These are phyloP conservation scores for Sarcophaga variegata DNA, from an alignment of 2,888 invertebrate genomes.

Conservation along the genomic window DNA sequence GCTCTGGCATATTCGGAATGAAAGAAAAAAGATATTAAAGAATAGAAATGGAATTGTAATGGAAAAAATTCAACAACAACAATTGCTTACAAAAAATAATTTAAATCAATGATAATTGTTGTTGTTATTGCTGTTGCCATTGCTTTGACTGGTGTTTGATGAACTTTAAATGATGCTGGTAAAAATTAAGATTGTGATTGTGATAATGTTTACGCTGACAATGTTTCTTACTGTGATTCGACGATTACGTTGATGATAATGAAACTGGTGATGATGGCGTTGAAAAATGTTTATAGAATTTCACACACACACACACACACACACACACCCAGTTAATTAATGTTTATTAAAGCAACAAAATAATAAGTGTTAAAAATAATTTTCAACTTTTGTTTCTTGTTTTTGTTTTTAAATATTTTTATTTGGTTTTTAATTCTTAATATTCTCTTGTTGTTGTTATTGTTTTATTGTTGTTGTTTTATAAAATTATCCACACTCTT, in stretches of 20 bases:
- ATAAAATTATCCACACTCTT: not conserved
- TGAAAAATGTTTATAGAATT: constrained; percentile 33
- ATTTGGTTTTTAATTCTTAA: not conserved
- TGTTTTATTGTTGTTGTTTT: not conserved
- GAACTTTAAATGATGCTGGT: constrained; percentile 50
- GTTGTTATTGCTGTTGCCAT: constrained; percentile 20
- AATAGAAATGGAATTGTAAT: not conserved
- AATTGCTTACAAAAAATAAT: constrained; percentile 26
- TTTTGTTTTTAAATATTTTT: constrained; percentile 31
- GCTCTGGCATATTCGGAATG: not conserved
- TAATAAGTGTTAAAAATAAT: constrained; percentile 58
- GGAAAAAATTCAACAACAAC: constrained; percentile 7
- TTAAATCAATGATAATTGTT: constrained; percentile 56
- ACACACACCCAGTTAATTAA: constrained; percentile 50
- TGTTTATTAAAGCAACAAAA: constrained; percentile 44
- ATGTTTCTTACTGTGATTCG: no score
- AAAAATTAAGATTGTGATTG: constrained; percentile 43
- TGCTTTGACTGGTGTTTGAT: constrained; percentile 20
- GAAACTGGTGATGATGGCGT: constrained; percentile 13
- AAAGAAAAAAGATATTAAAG: not conserved
- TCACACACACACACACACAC: not conserved
- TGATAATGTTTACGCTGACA: constrained; percentile 7
- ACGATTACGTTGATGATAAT: constrained; percentile 8
- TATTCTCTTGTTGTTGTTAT: not conserved
- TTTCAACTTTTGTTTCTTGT: constrained; percentile 47